Percentiles rank a stretch among this genome's conserved stretches.
Evolutionary conservation across 2,888 invertebrate species (phyloP).

Genomic region (Galerucella calmariensis): DNA sequence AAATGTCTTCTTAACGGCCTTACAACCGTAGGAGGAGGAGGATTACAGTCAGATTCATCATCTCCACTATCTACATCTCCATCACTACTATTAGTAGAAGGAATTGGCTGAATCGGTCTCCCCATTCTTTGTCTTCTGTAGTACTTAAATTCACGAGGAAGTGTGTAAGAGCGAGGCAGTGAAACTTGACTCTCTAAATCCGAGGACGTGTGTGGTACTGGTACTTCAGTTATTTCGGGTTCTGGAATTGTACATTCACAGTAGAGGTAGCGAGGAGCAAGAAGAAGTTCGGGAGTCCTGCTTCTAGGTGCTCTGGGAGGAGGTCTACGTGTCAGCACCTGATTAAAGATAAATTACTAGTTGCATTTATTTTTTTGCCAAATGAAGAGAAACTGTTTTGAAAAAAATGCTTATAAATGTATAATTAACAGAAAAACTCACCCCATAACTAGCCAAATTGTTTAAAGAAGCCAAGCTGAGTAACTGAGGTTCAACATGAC

Average conservation of each 20-base stretch:
- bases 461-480: constrained; percentile 66
- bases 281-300: constrained; percentile 81
- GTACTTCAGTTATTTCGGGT: constrained; percentile 56
- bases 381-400: too few species aligned
- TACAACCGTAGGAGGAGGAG: constrained; percentile 61
- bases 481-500: constrained; percentile 70
- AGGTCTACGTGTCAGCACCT: constrained; percentile 56
- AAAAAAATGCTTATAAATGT: too few species aligned
- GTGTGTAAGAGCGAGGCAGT: constrained; percentile 84
- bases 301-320: constrained; percentile 64
- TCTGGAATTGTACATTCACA: constrained; percentile 65
- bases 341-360: not conserved
- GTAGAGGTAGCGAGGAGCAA: constrained; percentile 79
- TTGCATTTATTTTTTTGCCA: too few species aligned
- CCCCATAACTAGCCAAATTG: constrained; percentile 63
- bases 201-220: constrained; percentile 63
- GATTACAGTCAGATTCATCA: constrained; percentile 67
- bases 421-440: constrained; percentile 54
- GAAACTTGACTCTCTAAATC: constrained; percentile 85
- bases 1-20: constrained; percentile 64
- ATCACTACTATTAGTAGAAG: constrained; percentile 83
- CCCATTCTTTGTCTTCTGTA: constrained; percentile 67
- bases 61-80: constrained; percentile 87
- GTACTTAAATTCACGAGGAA: constrained; percentile 88
- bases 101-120: constrained; percentile 76